Base-by-base conservation (phyloP, 1,140 invertebrate genomes). In the Aradophagus sp. region DNA sequence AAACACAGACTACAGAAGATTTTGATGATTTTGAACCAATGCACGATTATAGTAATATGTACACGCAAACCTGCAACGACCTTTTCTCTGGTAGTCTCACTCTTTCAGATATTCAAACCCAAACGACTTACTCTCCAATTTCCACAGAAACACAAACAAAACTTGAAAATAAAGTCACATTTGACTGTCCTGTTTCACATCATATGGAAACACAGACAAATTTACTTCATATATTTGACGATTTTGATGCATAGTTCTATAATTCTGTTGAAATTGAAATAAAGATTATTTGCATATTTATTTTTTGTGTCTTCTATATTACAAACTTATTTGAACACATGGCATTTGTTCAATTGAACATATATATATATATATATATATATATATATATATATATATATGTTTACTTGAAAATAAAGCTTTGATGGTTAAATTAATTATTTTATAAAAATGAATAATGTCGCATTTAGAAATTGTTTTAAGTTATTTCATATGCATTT, bases 1-100 rank as follows among this genome's bases (percentile, higher is more conserved):
- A 88, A 65, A 88, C 87, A 1, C 87, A 87, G 69, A 87, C 86
- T 0, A 86, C 84, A 2, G 79, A 84, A 38, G 78, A 79, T 68
- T 80, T 83, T n/a, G 78, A 84, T 15, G 80, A 84, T 19, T 80
- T 86, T 34, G 85, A 86, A 56, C 81, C 84, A 29, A 75, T 87
- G 50, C 83, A 76, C 12, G 38, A 87, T 6, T 88, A 88, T 45
- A 87, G 77, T 23, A 86, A 90, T 58, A 90, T 85, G 72, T 89
- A 85, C 59, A 90, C 89, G 1, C 89, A 90, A 75, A 90, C 89
- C 6, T 89, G 88, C 55, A 82, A 88, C 39, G 87, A 89, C 12
- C 86, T 89, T 26, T 72, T 89, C 13, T 81, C 82, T 26, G 81
- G 77, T 45, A 88, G 87, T 70, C 74, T 90, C 2, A 86, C 83